Evolutionary conservation across 2,113 vertebrate genomes (phyloP).

Genomic region (Ctenodactylus gundi): DNA sequence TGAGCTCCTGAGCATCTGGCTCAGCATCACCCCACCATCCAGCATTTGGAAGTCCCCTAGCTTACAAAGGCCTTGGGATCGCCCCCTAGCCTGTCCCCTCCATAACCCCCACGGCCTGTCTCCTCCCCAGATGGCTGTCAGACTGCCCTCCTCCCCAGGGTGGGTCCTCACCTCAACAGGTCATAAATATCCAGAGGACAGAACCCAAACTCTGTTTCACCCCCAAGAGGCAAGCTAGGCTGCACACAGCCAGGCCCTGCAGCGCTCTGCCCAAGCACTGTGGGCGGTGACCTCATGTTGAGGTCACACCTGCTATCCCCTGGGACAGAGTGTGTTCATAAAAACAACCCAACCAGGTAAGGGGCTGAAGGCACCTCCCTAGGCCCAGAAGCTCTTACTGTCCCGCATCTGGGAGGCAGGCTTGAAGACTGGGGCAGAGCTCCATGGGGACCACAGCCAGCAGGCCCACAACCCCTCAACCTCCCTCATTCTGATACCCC

Average conservation of each 20-base stretch:
- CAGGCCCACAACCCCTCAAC: neutral
- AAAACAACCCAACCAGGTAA: neutral
- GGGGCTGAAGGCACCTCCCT: neutral
- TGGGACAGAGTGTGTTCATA: neutral
- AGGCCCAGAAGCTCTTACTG: neutral
- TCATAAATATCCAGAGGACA: neutral
- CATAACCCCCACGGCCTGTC: too few species aligned
- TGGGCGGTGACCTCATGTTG: neutral
- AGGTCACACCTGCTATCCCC: conserved; percentile 1
- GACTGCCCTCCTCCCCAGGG: neutral
- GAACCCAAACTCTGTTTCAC: neutral
- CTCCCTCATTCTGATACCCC: neutral
- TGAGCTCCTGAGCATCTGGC: neutral
- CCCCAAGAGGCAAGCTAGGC: neutral
- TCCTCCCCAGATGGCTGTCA: neutral
- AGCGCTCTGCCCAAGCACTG: neutral
- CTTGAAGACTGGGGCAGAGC: neutral
- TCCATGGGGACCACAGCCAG: neutral
- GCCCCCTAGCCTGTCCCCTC: too few species aligned
- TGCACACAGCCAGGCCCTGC: neutral
- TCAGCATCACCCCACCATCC: neutral
- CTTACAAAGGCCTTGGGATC: neutral
- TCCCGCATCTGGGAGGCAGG: neutral
- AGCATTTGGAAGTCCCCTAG: neutral
- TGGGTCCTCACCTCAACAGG: neutral